Evolutionary conservation across 1,140 invertebrate genomes (phyloP).

Genomic region (Amyelois transitella): DNA sequence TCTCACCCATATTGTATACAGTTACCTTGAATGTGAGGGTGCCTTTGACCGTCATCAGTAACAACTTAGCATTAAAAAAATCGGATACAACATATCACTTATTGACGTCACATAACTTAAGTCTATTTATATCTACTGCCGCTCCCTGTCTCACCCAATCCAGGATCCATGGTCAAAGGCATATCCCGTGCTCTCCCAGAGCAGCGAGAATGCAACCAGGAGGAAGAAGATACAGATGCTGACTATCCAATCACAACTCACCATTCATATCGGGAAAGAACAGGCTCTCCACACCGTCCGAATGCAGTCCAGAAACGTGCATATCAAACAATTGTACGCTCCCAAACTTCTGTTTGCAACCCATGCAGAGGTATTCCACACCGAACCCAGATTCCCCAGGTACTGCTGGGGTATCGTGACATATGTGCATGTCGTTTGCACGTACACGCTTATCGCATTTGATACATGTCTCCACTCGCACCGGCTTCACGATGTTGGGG

Average conservation of each 20-base stretch:
- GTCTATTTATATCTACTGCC: too few species aligned
- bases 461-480: constrained; percentile 24
- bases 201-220: too few species aligned
- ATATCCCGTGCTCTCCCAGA: too few species aligned
- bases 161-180: too few species aligned
- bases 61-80: too few species aligned
- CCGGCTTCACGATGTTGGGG: constrained; percentile 28
- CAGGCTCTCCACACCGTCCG: constrained; percentile 30
- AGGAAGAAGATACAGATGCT: not conserved
- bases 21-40: too few species aligned
- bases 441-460: constrained; percentile 20
- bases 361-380: constrained; percentile 17
- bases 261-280: constrained; percentile 36
- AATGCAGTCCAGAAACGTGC: constrained; percentile 33
- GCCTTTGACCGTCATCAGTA: too few species aligned
- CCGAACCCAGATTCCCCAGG: not conserved
- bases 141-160: too few species aligned
- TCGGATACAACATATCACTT: too few species aligned
- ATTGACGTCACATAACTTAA: too few species aligned
- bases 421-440: constrained; percentile 19
- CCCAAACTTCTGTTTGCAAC: constrained; percentile 28
- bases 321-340: constrained; percentile 28
- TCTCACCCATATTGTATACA: too few species aligned
- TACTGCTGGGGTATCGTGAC: not conserved
- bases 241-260: constrained; percentile 13